Evolutionary conservation across 2,113 vertebrate genomes (phyloP).

Genomic region (Passer domesticus): DNA sequence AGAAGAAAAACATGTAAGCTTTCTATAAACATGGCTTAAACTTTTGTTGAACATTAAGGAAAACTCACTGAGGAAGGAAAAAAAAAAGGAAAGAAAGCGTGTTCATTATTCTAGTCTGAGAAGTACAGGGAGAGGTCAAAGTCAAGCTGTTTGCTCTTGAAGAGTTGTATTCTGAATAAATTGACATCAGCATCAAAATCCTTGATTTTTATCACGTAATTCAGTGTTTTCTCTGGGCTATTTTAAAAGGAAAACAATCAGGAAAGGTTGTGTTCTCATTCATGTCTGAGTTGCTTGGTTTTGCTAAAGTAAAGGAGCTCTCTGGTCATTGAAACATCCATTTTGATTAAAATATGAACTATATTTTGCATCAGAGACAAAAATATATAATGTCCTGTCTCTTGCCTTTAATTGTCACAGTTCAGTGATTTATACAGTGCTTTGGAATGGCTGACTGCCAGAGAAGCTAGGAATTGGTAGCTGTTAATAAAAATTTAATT

Average conservation of each 20-base stretch:
- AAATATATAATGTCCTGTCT: not conserved
- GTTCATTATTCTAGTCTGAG: not conserved
- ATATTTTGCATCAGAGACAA: not conserved
- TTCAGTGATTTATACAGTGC: conserved; percentile 22
- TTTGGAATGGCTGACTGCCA: conserved; percentile 21
- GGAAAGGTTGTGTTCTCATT: conserved; percentile 15
- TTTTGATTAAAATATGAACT: not conserved
- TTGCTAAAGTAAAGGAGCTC: not conserved
- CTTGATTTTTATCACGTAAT: conserved; percentile 1
- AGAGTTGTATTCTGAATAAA: not conserved
- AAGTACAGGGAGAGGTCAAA: not conserved
- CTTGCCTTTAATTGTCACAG: conserved; percentile 45
- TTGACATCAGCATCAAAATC: not conserved
- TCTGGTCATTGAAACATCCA: not conserved
- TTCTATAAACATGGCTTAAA: not conserved
- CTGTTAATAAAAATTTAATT: conserved; percentile 21
- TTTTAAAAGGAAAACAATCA: conserved; percentile 17
- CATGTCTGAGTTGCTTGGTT: not conserved
- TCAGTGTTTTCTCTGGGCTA: conserved; percentile 11
- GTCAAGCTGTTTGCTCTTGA: conserved; percentile 2
- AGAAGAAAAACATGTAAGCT: not conserved
- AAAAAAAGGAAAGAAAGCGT: not conserved
- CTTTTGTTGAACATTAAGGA: not conserved
- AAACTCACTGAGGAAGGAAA: not conserved
- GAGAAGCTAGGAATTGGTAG: not conserved